A percentile compares a stretch with the other conserved stretches of the same genome.
Conservation (phyloP, 2,797 vertebrate genomes). For the Orientallactaga sibirica region DNA sequence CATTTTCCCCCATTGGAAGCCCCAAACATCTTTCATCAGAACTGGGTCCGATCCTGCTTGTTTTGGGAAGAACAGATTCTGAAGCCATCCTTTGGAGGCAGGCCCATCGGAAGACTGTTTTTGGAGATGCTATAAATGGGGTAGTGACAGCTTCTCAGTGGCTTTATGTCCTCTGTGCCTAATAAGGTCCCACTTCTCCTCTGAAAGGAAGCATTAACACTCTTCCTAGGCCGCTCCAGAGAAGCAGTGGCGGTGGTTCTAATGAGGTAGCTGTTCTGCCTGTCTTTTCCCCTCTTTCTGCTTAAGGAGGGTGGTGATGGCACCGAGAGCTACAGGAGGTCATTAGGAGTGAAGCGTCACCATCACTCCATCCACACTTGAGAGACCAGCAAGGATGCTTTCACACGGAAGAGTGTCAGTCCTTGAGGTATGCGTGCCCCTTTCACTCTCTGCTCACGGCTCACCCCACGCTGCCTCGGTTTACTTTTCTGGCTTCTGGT, state of each 20-base stretch:
- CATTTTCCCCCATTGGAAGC: not conserved
- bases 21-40: not conserved
- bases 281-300: not conserved
- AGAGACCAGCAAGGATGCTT: not conserved
- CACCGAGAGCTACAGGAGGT: not conserved
- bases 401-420: not conserved
- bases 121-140: not conserved
- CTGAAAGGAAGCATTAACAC: not conserved
- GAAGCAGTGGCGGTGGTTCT: not conserved
- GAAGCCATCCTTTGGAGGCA: not conserved
- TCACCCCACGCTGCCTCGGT: not conserved
- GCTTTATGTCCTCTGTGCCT: not conserved
- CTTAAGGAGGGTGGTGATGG: not conserved
- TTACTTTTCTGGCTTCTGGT: not conserved
- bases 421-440: not conserved
- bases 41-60: not conserved
- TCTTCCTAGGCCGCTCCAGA: not conserved
- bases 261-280: not conserved
- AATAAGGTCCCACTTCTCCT: not conserved
- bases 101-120: not conserved
- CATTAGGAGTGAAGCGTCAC: fast-evolving
- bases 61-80: not conserved
- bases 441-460: not conserved
- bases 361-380: not conserved
- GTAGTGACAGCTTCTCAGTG: not conserved